Evolutionary conservation across 2,888 invertebrate genomes (phyloP), one percentile per base, ranked within the genome.

Genomic region (Mechanitis mazaeus): DNA sequence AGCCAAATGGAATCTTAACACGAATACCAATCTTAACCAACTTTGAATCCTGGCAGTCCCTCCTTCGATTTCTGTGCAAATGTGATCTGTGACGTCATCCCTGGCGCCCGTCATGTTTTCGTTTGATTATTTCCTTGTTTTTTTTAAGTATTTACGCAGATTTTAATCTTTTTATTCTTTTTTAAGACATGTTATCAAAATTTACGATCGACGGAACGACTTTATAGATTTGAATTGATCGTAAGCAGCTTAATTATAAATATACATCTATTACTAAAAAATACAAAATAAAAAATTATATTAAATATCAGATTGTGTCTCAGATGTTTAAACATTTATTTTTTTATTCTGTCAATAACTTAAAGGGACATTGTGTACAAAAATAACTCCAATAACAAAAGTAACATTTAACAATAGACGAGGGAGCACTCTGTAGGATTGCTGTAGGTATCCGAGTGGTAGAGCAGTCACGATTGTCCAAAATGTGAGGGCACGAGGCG

Each of bases 1-100:
- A 69, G 61, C 64, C 64, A 63, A 68, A 61, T 59, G 66, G 61
- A 63, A 63, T 64, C 67, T 65, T 60, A 64, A 61, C 65, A 64
- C 61, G 63, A 59, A 61, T 63, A 61, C 62, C 54, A 61, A 60
- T 65, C 53, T 53, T 56, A 54, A 56, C 60, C 60, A 58, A 58
- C 61, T 63, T 65, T 59, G 63, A 56, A 65, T 64, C 61, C 65
- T 54, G 38, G 53, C 58, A 50, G 64, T 66, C 69, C 61, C 69
- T 66, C 70, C 69, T 64, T 66, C 70, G 45, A 50, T 58, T 47
- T 58, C 54, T 55, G 42, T 46, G 58, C n/a, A 38, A n/a, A 31
- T 63, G 53, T 54, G 57, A 47, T 54, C 54, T 47, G 64, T 70
- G 68, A 68, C 69, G 65, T 67, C 70, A 64, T 45, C 47, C 33